Conservation (phyloP, 1,140 invertebrate genomes). For the Macrobrachium rosenbergii region DNA sequence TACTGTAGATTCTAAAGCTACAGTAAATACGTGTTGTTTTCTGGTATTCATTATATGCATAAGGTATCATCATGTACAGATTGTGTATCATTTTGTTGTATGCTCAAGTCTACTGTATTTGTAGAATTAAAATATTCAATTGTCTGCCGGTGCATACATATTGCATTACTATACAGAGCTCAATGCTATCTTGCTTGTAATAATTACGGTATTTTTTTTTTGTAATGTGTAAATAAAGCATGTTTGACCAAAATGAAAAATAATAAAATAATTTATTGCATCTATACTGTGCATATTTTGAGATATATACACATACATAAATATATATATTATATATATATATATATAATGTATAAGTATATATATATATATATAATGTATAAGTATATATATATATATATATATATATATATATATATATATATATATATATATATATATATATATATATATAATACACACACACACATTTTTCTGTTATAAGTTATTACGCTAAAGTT, state of each 20-base stretch:
- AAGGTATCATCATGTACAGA: too few species aligned
- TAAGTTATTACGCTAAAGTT: neutral
- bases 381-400: constrained; percentile 15
- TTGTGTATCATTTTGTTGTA: too few species aligned
- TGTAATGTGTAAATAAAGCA: neutral
- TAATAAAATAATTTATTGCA: neutral
- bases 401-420: constrained; percentile 19
- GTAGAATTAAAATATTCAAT: too few species aligned
- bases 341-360: constrained; percentile 3
- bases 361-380: constrained; percentile 9
- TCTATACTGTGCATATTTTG: neutral
- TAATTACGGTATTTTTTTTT: neutral
- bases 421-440: constrained; percentile 25
- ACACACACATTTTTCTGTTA: neutral
- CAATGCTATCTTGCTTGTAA: too few species aligned
- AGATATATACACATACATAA: neutral
- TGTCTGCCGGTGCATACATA: too few species aligned
- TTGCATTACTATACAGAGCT: too few species aligned
- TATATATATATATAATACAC: constrained; percentile 26
- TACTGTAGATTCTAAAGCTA: too few species aligned
- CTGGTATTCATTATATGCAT: too few species aligned
- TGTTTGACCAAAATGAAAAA: neutral
- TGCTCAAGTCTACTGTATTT: too few species aligned
- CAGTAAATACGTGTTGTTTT: too few species aligned
- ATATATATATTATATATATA: neutral